Conservation (phyloP, 2,797 vertebrate genomes). For the Tolypeutes matacus region DNA sequence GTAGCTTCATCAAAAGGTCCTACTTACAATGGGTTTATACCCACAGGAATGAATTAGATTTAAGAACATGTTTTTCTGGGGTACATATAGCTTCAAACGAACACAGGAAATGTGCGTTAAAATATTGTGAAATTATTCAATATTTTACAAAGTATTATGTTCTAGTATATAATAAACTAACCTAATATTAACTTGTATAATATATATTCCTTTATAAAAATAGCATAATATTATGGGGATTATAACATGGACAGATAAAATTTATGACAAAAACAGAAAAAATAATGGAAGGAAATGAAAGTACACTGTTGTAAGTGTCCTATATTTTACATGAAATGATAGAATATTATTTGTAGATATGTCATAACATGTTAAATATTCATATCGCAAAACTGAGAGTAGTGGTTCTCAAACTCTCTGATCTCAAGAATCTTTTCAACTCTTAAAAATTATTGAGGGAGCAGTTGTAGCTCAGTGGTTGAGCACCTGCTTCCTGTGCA, state of each 20-base stretch:
- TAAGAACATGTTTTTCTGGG: no score
- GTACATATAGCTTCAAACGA: no score
- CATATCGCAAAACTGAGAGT: not conserved
- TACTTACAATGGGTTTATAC: no score
- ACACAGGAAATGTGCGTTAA: not conserved
- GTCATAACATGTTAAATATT: not conserved
- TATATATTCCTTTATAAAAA: not conserved
- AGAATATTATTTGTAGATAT: not conserved
- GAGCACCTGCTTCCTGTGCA: no score
- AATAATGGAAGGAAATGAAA: not conserved
- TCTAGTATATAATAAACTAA: conserved; percentile 9
- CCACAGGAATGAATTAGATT: no score
- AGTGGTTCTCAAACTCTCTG: not conserved
- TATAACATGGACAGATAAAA: not conserved
- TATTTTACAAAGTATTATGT: not conserved
- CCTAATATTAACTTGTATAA: not conserved
- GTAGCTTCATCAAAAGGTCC: no score
- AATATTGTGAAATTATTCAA: conserved; percentile 21
- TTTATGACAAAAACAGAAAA: not conserved
- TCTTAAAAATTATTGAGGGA: not conserved
- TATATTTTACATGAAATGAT: not conserved
- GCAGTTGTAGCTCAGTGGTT: no score
- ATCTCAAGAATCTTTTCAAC: not conserved
- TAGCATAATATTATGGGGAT: not conserved
- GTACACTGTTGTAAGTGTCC: not conserved